Evolutionary conservation across 1,140 invertebrate genomes (phyloP).

Genomic region (Parasteatoda tepidariorum): DNA sequence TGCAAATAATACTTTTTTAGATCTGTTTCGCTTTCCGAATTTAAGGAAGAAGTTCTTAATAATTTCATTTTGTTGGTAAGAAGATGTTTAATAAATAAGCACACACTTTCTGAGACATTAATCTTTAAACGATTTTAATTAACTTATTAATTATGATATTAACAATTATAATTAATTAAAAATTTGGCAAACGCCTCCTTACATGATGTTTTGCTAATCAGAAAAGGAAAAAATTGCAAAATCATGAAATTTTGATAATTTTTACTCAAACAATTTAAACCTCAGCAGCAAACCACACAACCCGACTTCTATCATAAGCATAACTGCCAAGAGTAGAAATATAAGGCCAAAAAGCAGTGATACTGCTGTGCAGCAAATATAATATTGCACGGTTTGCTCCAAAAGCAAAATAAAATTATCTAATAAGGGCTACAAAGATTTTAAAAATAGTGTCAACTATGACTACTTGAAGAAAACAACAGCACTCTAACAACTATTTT

Average conservation of each 20-base stretch:
- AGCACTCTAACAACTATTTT: background rate
- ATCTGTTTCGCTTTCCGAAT: constrained; percentile 26
- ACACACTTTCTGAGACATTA: too few species aligned
- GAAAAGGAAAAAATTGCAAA: too few species aligned
- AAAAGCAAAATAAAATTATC: background rate
- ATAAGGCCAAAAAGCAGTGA: too few species aligned
- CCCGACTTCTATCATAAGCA: too few species aligned
- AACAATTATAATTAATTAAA: too few species aligned
- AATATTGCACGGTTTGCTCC: background rate
- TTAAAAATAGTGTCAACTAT: background rate
- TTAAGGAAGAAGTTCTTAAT: constrained; percentile 52
- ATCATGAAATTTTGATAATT: too few species aligned
- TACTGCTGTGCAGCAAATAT: background rate
- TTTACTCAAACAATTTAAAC: too few species aligned
- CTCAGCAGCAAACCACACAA: too few species aligned
- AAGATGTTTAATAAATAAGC: background rate
- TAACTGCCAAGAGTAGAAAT: too few species aligned
- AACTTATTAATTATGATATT: too few species aligned
- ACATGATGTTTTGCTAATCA: too few species aligned
- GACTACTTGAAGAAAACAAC: background rate
- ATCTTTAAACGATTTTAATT: background rate
- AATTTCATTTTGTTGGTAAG: constrained; percentile 38
- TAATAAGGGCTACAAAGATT: background rate
- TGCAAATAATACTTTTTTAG: constrained; percentile 9
- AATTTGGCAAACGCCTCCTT: too few species aligned